Conservation (phyloP, 1,140 invertebrate species). For the Zaprionus camerounensis region DNA sequence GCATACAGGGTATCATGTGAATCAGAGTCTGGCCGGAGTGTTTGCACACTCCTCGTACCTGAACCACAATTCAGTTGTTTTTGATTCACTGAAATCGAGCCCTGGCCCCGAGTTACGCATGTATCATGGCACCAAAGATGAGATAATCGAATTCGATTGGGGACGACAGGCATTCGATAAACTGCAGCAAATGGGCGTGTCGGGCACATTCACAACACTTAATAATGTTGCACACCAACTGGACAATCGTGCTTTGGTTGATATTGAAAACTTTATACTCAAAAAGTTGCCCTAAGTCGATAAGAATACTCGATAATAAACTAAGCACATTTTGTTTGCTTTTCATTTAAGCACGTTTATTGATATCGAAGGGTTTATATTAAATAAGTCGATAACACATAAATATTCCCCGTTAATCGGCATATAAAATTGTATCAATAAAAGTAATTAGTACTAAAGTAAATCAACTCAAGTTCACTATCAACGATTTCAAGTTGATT, state of each 20-base stretch:
- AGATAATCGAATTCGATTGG: slow-evolving; percentile 28
- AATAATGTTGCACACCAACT: slow-evolving; percentile 25
- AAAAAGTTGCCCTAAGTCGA: slow-evolving; percentile 23
- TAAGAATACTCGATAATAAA: background rate
- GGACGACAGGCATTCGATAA: slow-evolving; percentile 23
- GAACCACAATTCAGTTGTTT: slow-evolving; percentile 33
- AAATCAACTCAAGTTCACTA: too few species aligned
- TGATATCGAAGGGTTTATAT: background rate
- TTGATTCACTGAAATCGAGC: slow-evolving; percentile 3
- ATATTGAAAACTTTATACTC: slow-evolving; percentile 29
- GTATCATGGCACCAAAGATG: slow-evolving; percentile 34
- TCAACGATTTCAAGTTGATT: background rate
- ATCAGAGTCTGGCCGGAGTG: slow-evolving; percentile 15
- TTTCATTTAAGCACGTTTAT: background rate
- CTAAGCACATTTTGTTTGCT: too few species aligned
- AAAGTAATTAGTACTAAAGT: too few species aligned
- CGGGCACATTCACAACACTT: slow-evolving; percentile 17
- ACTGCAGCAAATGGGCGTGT: slow-evolving; percentile 18
- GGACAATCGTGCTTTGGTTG: slow-evolving; percentile 6
- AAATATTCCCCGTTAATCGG: too few species aligned
- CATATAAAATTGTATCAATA: too few species aligned
- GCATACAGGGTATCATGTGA: slow-evolving; percentile 34
- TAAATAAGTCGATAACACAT: background rate
- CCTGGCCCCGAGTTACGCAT: slow-evolving; percentile 18
- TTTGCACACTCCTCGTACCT: slow-evolving; percentile 35